phyloP scores from a whole-genome alignment of 2,797 vertebrate genomes.

The Sebastes glaucus region DNA sequence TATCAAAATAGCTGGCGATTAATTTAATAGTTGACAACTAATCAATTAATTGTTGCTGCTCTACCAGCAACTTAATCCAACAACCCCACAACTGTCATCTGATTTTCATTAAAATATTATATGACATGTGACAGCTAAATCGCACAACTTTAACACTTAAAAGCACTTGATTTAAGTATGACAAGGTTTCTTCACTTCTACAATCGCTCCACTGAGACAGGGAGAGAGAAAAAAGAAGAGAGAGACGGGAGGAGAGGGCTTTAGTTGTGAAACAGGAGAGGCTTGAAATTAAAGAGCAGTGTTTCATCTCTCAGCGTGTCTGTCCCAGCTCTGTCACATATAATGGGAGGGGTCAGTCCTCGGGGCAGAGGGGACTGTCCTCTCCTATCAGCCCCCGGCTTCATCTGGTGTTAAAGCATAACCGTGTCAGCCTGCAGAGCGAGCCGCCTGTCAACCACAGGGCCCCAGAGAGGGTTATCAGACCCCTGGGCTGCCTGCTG shows the following conservation, averaged over 20 bases:
- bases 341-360: constrained; percentile 71
- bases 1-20: too few species aligned
- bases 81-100: neutral
- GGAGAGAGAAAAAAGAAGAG: constrained; percentile 3
- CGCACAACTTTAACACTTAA: neutral
- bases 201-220: constrained; percentile 19
- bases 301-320: constrained; percentile 71
- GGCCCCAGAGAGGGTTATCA: constrained; percentile 67
- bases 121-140: neutral
- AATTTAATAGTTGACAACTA: too few species aligned
- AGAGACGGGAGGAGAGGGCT: constrained; percentile 5
- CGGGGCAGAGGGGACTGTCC: constrained; percentile 53
- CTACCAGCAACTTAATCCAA: neutral
- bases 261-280: constrained; percentile 67
- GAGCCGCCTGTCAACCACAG: constrained; percentile 66
- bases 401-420: constrained; percentile 67
- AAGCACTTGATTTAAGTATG: constrained; percentile 17
- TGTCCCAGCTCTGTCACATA: constrained; percentile 72
- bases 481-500: constrained; percentile 54
- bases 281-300: constrained; percentile 73
- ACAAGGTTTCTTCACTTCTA: constrained; percentile 19
- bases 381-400: constrained; percentile 59
- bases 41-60: too few species aligned
- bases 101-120: neutral
- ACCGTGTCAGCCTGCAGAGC: constrained; percentile 55